Base-by-base conservation (phyloP, 2,888 invertebrate species). In the Tanytarsus gracilentus region DNA sequence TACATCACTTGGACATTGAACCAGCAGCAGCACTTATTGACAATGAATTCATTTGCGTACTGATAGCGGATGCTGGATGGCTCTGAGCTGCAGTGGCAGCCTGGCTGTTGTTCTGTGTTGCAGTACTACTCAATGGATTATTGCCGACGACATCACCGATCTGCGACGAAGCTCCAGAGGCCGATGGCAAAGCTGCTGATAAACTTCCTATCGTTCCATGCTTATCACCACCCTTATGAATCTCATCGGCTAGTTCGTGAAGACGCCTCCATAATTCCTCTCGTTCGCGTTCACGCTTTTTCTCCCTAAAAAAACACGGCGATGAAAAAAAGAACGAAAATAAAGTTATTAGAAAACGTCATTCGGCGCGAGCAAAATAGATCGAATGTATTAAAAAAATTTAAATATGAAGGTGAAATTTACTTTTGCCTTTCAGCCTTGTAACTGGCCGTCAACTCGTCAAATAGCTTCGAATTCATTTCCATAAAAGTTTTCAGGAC, bases 381-480 rank as follows among this genome's bases (percentile, higher is more conserved):
- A 4, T 36, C 25, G 21, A 7, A 30, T 27, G 9, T 44, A 7
- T 40, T 1, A 29, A 44, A 21, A 23, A 36, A 27, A 29, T 18
- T 52, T 18, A 23, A 48, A 18, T 27, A 25, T n/a, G 16, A 39
- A 18, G 9, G 9, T 14, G 2, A 39, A 9, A 79, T 86, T 84
- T 77, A 98, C 98, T 95, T 97, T 83, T 97, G 97, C 77, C 97
- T 81, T 78, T 99, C 98, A 70, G 94, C 90, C 79, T 99, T 99
- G 79, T 98, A 99, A 77, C 93, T 93, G 71, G 95, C 88, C 71
- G 98, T 93, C 75, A 99, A 84, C 66, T 93, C 92, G 76, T 95
- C 94, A 75, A 95, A 94, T 68, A 95, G 79, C 76, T 91, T 92
- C 72, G 91, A 90, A 78, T 94, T 94, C 92, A 95, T 94, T 76